Evolutionary conservation across 37 sponge, comb jelly and placozoan species (phyloP).

Genomic region (Ianthella basta): DNA sequence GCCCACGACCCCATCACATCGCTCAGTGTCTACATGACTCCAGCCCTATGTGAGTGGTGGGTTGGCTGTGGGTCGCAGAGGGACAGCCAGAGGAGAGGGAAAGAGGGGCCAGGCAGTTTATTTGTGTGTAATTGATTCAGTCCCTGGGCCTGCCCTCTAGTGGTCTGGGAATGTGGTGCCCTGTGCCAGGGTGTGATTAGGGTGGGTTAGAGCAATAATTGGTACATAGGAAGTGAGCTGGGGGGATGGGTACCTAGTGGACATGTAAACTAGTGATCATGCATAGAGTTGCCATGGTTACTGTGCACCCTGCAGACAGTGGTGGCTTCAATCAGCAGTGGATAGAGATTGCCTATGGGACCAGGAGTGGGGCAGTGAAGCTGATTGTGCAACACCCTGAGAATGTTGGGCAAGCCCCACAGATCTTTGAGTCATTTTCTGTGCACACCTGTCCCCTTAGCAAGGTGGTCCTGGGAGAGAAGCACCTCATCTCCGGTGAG

Average conservation of each 20-base stretch:
- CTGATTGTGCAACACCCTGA: slow-evolving; percentile 96
- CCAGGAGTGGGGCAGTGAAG: slow-evolving; percentile 79
- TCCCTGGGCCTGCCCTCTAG: no score
- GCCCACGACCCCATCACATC: slow-evolving; percentile 83
- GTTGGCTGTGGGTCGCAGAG: not conserved
- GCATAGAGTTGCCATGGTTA: no score
- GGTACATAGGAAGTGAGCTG: no score
- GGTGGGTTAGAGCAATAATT: no score
- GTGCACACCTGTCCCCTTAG: slow-evolving; percentile 84
- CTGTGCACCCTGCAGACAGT: not conserved
- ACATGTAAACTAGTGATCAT: no score
- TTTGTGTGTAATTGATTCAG: no score
- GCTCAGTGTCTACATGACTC: slow-evolving; percentile 90
- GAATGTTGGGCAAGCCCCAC: slow-evolving; percentile 95
- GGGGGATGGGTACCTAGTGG: no score
- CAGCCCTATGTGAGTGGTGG: slow-evolving; percentile 74
- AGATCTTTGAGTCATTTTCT: slow-evolving; percentile 91
- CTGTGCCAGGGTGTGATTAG: no score
- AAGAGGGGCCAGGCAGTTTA: no score
- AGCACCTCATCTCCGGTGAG: slow-evolving; percentile 94
- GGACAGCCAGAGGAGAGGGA: slow-evolving; percentile 19
- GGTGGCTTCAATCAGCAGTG: slow-evolving; percentile 70
- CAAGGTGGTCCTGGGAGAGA: slow-evolving; percentile 94
- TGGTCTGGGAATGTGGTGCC: no score
- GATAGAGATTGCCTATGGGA: slow-evolving; percentile 99